Evolutionary conservation across 2,888 invertebrate genomes (phyloP), one percentile per base, ranked within the genome.

Genomic region (Apodemia zela): DNA sequence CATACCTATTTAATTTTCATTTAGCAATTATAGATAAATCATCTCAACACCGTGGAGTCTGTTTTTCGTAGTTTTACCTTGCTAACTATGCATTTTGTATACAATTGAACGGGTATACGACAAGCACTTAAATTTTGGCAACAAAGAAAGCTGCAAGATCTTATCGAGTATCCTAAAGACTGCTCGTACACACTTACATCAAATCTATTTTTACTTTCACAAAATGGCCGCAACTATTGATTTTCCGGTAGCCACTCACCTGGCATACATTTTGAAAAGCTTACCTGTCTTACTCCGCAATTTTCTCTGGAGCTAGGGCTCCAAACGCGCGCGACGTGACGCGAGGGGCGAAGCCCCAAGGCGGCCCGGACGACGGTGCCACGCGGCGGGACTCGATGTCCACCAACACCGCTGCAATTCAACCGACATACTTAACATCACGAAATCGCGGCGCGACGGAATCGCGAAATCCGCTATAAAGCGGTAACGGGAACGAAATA

Each of bases 311-410:
- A 90, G 89, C 90, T 71, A 89, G 90, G 90, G 90, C 90, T 90
- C 90, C 85, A 67, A 80, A 85, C 90, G 89, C 90, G 90, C 88
- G 90, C 90, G 89, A 73, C 82, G 81, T 64, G 79, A 73, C 86
- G 75, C 76, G 79, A 80, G 80, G 76, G 74, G 75, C 76, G 70
- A 71, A 72, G 75, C 75, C 76, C 78, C 75, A 60, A 67, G 70
- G 71, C 71, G 71, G 71, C 76, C 73, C 76, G 74, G 75, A 69
- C 68, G 67, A 72, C 78, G 76, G 77, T 79, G 85, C 86, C 86
- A 82, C 87, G 85, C 88, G 85, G 81, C 82, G 79, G 77, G 84
- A 80, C 85, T 79, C 88, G 85, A 76, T 74, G 80, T 81, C 87
- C 87, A 80, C 81, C 85, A 75, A 79, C 85, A 83, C 86, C 87